Percentiles rank a stretch among this genome's conserved stretches.
Evolutionary conservation across 2,888 invertebrate genomes (phyloP).

Genomic region (Caenorhabditis parvicauda): DNA sequence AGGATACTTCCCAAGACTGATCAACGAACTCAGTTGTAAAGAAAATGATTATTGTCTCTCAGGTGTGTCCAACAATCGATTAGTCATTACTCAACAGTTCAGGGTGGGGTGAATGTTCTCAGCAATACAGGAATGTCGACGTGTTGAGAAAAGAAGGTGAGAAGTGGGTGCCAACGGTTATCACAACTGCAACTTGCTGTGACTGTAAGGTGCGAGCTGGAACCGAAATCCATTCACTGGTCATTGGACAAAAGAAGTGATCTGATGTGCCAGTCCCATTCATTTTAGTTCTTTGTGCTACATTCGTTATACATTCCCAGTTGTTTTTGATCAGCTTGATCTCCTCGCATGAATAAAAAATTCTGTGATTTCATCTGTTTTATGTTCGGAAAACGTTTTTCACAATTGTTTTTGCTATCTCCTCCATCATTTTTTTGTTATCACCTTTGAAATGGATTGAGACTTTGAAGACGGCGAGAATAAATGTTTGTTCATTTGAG

Average conservation of each 20-base stretch:
- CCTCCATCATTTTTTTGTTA: no score
- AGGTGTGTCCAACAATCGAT: conserved; percentile 21
- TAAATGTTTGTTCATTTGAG: no score
- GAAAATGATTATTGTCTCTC: conserved; percentile 54
- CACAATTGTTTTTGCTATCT: no score
- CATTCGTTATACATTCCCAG: background rate
- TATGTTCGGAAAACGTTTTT: no score
- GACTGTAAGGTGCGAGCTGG: conserved; percentile 56
- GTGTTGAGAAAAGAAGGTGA: conserved; percentile 47
- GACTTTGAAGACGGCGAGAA: no score
- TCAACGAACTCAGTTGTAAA: conserved; percentile 55
- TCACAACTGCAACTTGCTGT: conserved; percentile 56
- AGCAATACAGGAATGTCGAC: conserved; percentile 57
- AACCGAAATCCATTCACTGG: conserved; percentile 50
- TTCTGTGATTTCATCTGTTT: no score
- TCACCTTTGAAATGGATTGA: no score
- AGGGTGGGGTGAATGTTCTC: conserved; percentile 60
- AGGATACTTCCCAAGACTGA: conserved; percentile 54
- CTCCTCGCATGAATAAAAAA: background rate
- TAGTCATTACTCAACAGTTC: conserved; percentile 4
- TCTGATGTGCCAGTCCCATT: no score
- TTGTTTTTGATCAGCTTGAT: no score
- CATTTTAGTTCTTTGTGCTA: background rate
- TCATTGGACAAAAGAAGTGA: conserved; percentile 40
- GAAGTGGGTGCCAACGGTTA: conserved; percentile 54